Percentiles rank a stretch among this genome's conserved stretches.
Evolutionary conservation across 2,888 invertebrate species (phyloP).

Genomic region (Hydropsyche betteni): DNA sequence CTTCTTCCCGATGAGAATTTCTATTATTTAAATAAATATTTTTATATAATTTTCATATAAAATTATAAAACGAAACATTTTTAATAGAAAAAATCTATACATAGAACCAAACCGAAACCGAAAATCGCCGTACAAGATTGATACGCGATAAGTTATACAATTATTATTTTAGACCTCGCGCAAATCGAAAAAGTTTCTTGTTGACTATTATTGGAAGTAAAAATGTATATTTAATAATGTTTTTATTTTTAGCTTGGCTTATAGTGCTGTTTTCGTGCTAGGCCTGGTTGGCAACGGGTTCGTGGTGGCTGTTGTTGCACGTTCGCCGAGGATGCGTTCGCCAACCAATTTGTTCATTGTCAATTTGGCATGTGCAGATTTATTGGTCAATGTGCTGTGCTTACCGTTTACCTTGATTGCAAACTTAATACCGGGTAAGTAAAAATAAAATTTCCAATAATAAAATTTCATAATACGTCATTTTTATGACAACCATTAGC

Average conservation of each 20-base stretch:
- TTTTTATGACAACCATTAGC: background rate
- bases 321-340: conserved; percentile 59
- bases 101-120: too few relatives aligned
- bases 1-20: too few relatives aligned
- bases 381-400: conserved; percentile 67
- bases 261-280: conserved; percentile 58
- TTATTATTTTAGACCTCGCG: too few relatives aligned
- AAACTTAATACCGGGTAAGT: conserved; percentile 66
- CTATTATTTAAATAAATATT: too few relatives aligned
- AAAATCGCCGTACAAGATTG: too few relatives aligned
- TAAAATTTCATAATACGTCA: background rate
- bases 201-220: too few relatives aligned
- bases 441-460: conserved; percentile 8
- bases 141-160: too few relatives aligned
- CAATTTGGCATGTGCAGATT: conserved; percentile 67
- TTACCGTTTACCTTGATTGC: conserved; percentile 67
- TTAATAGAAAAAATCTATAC: too few relatives aligned
- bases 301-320: conserved; percentile 58
- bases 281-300: conserved; percentile 60
- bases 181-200: too few relatives aligned
- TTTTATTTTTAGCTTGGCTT: conserved; percentile 58
- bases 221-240: conserved; percentile 47
- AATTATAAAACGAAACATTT: too few relatives aligned
- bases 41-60: too few relatives aligned
- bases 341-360: conserved; percentile 67